Percentiles rank a stretch among this genome's conserved stretches.
Evolutionary conservation across 2,797 vertebrate genomes (phyloP).

Genomic region (Melanotaenia nigrans): DNA sequence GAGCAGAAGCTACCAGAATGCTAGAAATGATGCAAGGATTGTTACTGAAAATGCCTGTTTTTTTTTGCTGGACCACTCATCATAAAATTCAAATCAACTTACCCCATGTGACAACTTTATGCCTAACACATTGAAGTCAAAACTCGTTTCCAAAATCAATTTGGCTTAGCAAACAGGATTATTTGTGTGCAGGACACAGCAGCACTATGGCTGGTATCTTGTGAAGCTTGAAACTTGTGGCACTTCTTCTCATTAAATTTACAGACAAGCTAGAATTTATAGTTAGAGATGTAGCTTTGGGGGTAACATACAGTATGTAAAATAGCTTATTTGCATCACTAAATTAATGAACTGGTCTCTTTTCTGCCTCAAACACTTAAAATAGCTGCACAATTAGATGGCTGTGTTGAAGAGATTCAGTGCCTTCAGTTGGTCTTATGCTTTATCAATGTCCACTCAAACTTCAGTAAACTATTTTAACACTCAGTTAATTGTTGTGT

Average conservation of each 20-base stretch:
- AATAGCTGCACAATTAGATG: conserved; percentile 52
- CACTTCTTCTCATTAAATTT: conserved; percentile 67
- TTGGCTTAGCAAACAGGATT: conserved; percentile 33
- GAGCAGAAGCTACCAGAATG: too few relatives aligned
- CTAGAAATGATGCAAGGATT: not conserved
- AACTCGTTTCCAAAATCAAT: conserved; percentile 37
- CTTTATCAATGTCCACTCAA: conserved; percentile 61
- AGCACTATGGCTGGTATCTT: conserved; percentile 36
- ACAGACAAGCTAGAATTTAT: conserved; percentile 65
- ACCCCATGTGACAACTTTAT: conserved; percentile 29
- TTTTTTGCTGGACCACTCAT: conserved; percentile 9
- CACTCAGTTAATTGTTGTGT: not conserved
- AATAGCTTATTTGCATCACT: conserved; percentile 70
- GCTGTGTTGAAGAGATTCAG: conserved; percentile 55
- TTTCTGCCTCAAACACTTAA: conserved; percentile 33
- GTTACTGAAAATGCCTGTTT: not conserved
- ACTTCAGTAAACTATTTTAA: conserved; percentile 31
- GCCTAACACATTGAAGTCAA: conserved; percentile 34
- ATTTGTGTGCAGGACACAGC: conserved; percentile 36
- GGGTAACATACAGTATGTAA: conserved; percentile 53
- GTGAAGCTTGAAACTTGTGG: conserved; percentile 48
- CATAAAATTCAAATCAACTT: conserved; percentile 29
- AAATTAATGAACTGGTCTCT: conserved; percentile 55
- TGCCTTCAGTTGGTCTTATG: conserved; percentile 54
- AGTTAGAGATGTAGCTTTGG: conserved; percentile 60